Evolutionary conservation across 2,797 vertebrate species (phyloP), one percentile per base, ranked within the genome.

Genomic region (Carduelis carduelis): DNA sequence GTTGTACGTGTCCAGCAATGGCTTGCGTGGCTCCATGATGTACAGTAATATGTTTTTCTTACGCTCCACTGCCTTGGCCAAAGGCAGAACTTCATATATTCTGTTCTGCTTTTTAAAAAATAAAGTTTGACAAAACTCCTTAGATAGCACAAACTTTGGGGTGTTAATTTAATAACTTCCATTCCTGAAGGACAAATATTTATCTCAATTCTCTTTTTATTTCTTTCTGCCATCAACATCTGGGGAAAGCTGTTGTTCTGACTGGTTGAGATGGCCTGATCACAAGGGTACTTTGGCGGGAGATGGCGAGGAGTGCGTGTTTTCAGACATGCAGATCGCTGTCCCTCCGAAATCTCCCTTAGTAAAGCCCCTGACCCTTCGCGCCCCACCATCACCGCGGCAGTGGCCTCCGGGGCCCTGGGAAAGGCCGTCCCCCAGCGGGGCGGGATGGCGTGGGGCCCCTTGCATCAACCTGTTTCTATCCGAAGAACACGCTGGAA

Each of bases 101-200:
- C 85, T 92, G 89, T 75, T 94, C 63, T 84, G 72, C 87, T 86
- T 86, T 76, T 69, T 17, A n/a, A 93, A 86, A 93, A 93, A 92
- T 77, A 93, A 66, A 81, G 77, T 79, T 87, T 82, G 93, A 94
- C 78, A 89, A 69, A 87, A 91, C 83, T 96, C 92, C 85, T 86
- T 82, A 95, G 52, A 69, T 60, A 50, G 13, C 0, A 1, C 80
- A 95, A 93, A 92, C 75, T 89, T 84, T 80, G 15, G 39, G 35
- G 81, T 82, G 88, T 89, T 95, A 90, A 93, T 95, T 94, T 89
- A 94, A 90, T 83, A 95, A 90, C 80, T 95, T 93, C 90, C 60
- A 90, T 89, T 92, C 74, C 74, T 93, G 86, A 56, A 77, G 47
- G 43, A 84, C 28, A 94, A 91, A 95, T 93, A 95, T 92, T 97